phyloP scores from a whole-genome alignment of 2,113 vertebrate species.

The Nestor notabilis region DNA sequence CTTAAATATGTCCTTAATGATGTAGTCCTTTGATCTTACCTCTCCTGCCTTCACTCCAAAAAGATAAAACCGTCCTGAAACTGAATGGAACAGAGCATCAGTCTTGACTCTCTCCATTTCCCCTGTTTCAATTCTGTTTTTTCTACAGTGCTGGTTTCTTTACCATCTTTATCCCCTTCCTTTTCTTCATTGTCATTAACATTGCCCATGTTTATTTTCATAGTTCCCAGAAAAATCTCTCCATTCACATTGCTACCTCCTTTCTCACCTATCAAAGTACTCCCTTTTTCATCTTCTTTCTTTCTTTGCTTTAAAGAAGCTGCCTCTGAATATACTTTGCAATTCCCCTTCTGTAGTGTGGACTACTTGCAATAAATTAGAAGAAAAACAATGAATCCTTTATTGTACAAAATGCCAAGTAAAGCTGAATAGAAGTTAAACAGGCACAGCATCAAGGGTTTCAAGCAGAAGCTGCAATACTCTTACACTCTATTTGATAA shows the following conservation, averaged over 20 bases:
- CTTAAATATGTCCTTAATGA: background rate
- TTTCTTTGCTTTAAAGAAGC: background rate
- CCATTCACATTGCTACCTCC: background rate
- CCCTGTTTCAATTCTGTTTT: background rate
- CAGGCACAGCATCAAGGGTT: background rate
- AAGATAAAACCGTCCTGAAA: background rate
- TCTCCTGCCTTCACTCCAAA: background rate
- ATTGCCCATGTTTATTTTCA: background rate
- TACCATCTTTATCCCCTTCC: background rate
- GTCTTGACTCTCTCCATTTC: background rate
- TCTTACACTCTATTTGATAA: background rate
- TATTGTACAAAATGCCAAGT: background rate
- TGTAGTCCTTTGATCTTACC: accelerated
- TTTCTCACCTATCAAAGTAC: background rate
- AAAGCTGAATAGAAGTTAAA: background rate
- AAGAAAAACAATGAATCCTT: background rate
- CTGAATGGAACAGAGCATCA: background rate
- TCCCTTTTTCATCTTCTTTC: background rate
- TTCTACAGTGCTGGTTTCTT: background rate
- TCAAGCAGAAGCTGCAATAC: background rate
- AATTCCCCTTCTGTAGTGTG: background rate
- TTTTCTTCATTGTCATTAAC: background rate
- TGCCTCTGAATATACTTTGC: background rate
- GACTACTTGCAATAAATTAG: background rate
- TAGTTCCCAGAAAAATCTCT: background rate